These are phyloP conservation scores for Andrena bucephala DNA, from an alignment of 2,888 invertebrate species.

Conservation along the genomic window DNA sequence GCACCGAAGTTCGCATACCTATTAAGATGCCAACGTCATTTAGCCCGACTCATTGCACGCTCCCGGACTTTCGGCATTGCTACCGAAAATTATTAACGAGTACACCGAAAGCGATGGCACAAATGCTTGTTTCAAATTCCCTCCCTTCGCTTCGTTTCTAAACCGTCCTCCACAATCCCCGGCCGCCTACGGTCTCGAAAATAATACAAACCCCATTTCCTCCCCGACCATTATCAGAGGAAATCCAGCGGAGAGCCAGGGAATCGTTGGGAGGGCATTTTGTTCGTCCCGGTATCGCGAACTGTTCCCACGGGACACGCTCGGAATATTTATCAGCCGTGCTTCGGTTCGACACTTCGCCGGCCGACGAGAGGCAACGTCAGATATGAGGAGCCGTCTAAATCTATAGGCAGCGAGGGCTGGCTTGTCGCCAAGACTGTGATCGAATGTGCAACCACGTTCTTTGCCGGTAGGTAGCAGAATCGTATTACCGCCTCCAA, in stretches of 20 bases:
- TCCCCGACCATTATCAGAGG: neutral
- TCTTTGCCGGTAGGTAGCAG: slow-evolving; percentile 28
- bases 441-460: slow-evolving; percentile 40
- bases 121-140: no score
- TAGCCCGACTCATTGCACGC: neutral
- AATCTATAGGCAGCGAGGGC: slow-evolving; percentile 38
- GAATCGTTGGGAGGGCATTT: neutral
- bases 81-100: neutral
- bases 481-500: slow-evolving; percentile 53
- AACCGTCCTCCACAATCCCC: no score
- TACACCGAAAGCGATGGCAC: neutral
- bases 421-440: slow-evolving; percentile 40
- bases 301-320: neutral
- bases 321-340: slow-evolving; percentile 6
- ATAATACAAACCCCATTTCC: no score
- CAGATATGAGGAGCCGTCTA: neutral
- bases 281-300: neutral
- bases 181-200: no score
- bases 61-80: neutral
- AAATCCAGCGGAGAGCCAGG: no score
- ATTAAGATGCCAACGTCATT: neutral
- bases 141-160: neutral
- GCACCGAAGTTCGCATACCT: neutral
- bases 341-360: neutral
- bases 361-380: neutral